Conservation (phyloP, 2,888 invertebrate species). For the Argyresthia albistria region DNA sequence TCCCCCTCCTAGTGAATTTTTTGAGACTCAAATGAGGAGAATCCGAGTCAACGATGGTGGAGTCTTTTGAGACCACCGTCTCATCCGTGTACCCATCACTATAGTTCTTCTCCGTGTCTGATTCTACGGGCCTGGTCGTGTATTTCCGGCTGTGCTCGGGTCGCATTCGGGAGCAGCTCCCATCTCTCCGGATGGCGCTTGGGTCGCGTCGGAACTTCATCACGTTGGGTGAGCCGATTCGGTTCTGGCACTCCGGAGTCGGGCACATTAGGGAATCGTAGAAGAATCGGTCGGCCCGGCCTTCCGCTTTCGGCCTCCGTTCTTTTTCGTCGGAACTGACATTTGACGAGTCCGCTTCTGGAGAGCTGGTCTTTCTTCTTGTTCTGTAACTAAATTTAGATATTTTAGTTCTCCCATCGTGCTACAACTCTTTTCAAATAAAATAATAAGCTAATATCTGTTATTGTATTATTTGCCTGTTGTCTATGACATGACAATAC, state of each 20-base stretch:
- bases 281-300: constrained; percentile 41
- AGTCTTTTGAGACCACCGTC: not conserved
- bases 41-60: not conserved
- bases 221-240: constrained; percentile 27
- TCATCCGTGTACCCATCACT: not conserved
- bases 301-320: constrained; percentile 29
- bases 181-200: not conserved
- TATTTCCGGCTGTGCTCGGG: too few species aligned
- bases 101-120: not conserved
- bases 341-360: constrained; percentile 34
- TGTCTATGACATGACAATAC: too few species aligned
- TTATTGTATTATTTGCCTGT: too few species aligned
- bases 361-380: constrained; percentile 34
- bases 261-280: constrained; percentile 55
- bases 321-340: constrained; percentile 38
- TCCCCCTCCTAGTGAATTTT: constrained; percentile 23
- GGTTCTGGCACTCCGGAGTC: constrained; percentile 9
- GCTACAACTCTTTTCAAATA: too few species aligned
- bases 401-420: too few species aligned
- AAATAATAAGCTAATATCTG: too few species aligned
- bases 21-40: constrained; percentile 13
- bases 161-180: too few species aligned
- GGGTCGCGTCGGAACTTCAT: constrained; percentile 21
- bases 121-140: not conserved
- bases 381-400: constrained; percentile 23